Base-by-base conservation (phyloP, 1,140 invertebrate species). In the Stegodyphus mimosarum region DNA sequence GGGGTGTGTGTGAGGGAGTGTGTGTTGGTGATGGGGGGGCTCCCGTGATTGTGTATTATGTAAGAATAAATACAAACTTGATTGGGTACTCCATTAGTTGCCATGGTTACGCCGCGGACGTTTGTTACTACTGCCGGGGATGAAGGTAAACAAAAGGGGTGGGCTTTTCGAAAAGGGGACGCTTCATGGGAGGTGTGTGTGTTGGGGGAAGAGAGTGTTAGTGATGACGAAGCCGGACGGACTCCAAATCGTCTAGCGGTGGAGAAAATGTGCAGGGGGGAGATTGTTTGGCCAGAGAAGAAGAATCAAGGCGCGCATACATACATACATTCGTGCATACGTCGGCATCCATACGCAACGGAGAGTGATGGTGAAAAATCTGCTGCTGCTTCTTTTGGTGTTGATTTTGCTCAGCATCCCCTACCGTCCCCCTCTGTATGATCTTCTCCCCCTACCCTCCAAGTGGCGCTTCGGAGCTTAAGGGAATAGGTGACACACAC, bases 61-160 rank as follows among this genome's bases (percentile, higher is more conserved):
- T 87, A 85, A 88, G 87, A 88, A 88, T 88, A 88, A 88, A 88
- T 86, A 88, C 79, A 88, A 88, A 88, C 87, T 88, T 84, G 86
- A 86, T 86, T 87, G 78, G 85, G 79, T 74, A 87, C 84, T 88
- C 87, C 87, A 88, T 88, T 88, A 88, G 87, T 88, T 88, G 87
- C 87, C 87, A 88, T 88, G 87, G 77, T 33, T 33, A 88, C 87
- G 51, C 49, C 48, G 73, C 76, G 67, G 69, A 80, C 86, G 74
- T 78, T 83, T 86, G 86, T 87, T 88, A 86, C 76, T 77, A 33
- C 63, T 33, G 63, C 49, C 13, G 80, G 66, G 86, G 78, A 53
- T 52, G 73, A 69, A 75, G 48, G 87, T 84, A 87, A 87, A 85
- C 76, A 87, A 87, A 87, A 69, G 77, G 67, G 66, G 73, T 75